Percentiles rank a stretch among this genome's conserved stretches.
Conservation (phyloP, 1,140 invertebrate genomes). For the Proales similis region DNA sequence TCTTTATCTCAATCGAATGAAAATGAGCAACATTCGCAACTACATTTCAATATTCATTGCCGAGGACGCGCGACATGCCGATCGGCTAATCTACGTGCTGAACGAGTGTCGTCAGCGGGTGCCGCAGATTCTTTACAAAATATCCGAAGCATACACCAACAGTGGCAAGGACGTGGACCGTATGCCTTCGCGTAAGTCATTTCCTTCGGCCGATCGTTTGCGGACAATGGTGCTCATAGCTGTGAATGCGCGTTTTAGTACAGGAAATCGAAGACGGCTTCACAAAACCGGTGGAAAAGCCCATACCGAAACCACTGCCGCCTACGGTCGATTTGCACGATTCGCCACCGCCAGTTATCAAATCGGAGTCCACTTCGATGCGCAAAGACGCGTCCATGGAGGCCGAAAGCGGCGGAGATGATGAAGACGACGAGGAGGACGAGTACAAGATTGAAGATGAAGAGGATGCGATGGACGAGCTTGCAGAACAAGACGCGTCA, state of each 20-base stretch:
- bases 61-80: constrained; percentile 32
- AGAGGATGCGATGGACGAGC: no score
- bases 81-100: constrained; percentile 24
- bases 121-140: constrained; percentile 28
- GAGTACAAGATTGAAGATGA: no score
- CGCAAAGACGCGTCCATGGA: no score
- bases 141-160: constrained; percentile 35
- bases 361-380: no score
- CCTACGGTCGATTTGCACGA: no score
- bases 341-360: no score
- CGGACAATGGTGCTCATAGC: not conserved
- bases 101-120: constrained; percentile 21
- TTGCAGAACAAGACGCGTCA: no score
- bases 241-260: no score
- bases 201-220: not conserved
- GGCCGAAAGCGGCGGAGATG: no score
- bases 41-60: constrained; percentile 36
- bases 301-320: constrained; percentile 29
- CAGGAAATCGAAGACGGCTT: constrained; percentile 27
- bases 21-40: constrained; percentile 30
- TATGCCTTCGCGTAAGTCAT: constrained; percentile 22
- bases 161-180: constrained; percentile 36
- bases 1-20: constrained; percentile 33
- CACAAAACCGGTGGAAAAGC: constrained; percentile 33
- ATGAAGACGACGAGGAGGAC: no score